phyloP scores from a whole-genome alignment of 2,888 invertebrate genomes.

The Nomada lathburiana region DNA sequence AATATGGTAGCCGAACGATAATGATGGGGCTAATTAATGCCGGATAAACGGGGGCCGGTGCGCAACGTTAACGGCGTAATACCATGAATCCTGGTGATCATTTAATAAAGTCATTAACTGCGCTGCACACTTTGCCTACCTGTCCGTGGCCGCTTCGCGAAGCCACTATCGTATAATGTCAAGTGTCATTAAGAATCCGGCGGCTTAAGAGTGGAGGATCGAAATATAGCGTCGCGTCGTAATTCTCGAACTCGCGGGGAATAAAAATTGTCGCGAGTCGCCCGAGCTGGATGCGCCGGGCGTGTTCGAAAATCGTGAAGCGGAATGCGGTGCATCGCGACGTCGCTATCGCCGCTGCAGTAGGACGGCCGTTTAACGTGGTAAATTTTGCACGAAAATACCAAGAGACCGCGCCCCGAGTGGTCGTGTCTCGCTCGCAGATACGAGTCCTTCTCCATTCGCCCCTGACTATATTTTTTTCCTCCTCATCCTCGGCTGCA shows the following conservation, averaged over 20 bases:
- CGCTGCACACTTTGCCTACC: neutral
- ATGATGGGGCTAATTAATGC: conserved; percentile 52
- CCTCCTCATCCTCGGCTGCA: conserved; percentile 27
- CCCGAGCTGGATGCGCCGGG: too few species aligned
- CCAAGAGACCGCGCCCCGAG: conserved; percentile 74
- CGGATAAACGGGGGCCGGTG: conserved; percentile 23
- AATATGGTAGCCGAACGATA: conserved; percentile 37
- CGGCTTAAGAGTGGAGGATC: too few species aligned
- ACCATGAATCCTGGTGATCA: conserved; percentile 2
- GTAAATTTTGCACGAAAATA: conserved; percentile 73
- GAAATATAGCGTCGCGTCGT: too few species aligned
- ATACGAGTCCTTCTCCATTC: conserved; percentile 73
- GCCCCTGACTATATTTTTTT: conserved; percentile 24
- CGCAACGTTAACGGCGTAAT: conserved; percentile 23
- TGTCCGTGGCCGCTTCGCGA: neutral
- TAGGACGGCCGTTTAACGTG: conserved; percentile 65
- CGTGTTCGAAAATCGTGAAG: conserved; percentile 15
- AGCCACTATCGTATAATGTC: neutral
- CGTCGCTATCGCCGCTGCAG: neutral
- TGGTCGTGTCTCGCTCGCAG: conserved; percentile 76
- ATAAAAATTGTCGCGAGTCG: too few species aligned
- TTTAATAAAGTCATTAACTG: conserved; percentile 51
- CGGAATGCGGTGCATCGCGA: conserved; percentile 1
- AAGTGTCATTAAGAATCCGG: too few species aligned
- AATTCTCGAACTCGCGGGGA: too few species aligned